Conservation (phyloP, 2,888 invertebrate species). For the Melieria crassipennis region DNA sequence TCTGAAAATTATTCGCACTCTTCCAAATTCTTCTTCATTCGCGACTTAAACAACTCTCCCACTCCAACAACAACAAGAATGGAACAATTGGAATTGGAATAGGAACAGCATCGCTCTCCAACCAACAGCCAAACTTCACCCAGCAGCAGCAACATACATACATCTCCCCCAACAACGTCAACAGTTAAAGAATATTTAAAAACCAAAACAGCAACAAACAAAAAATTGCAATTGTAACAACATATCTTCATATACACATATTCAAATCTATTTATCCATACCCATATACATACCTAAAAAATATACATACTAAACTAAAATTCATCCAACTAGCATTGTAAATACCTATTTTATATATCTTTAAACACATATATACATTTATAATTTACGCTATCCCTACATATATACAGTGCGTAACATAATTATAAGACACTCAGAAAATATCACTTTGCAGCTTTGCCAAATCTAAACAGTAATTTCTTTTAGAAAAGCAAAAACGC, state of each 20-base stretch:
- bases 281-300: background rate
- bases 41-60: too few species aligned
- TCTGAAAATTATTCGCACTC: too few species aligned
- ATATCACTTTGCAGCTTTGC: too few species aligned
- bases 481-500: too few species aligned
- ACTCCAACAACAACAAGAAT: too few species aligned
- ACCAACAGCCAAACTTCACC: background rate
- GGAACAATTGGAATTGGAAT: too few species aligned
- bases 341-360: background rate
- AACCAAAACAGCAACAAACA: conserved; percentile 5
- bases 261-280: background rate
- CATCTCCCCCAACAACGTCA: background rate
- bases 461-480: too few species aligned
- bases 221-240: background rate
- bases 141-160: background rate
- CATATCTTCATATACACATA: background rate
- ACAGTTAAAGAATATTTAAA: conserved; percentile 1
- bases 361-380: too few species aligned
- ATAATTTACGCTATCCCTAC: too few species aligned
- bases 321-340: background rate
- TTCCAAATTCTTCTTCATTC: too few species aligned
- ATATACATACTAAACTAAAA: background rate
- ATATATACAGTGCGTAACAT: too few species aligned
- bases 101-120: background rate
- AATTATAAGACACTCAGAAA: too few species aligned